Evolutionary conservation across 2,797 vertebrate genomes (phyloP).

Genomic region (Pantherophis vulpinus): DNA sequence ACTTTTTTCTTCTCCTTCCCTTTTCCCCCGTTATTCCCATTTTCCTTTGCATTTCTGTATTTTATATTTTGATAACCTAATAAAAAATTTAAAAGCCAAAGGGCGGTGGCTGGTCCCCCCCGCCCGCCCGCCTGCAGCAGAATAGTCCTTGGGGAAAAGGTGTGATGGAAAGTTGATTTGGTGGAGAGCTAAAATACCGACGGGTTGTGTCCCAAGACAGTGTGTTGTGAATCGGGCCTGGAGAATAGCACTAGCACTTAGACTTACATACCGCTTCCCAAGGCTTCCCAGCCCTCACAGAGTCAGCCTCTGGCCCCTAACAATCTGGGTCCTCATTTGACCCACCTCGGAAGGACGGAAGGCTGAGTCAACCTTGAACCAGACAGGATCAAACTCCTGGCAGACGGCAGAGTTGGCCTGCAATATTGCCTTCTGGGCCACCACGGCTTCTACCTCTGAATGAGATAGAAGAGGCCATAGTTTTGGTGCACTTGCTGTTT

Average conservation of each 20-base stretch:
- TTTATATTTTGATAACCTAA: background rate
- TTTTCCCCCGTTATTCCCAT: background rate
- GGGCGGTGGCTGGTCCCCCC: background rate
- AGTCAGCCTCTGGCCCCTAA: too few relatives aligned
- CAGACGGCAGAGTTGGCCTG: background rate
- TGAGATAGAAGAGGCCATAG: background rate
- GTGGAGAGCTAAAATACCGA: background rate
- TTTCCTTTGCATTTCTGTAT: background rate
- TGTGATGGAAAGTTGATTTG: background rate
- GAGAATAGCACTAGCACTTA: background rate
- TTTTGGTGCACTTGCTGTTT: background rate
- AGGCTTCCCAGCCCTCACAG: too few relatives aligned
- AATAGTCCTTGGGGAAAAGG: background rate
- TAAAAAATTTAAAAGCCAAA: background rate
- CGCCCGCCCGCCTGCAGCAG: fast-evolving
- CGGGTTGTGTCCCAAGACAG: background rate
- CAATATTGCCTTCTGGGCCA: background rate
- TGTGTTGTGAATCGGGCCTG: too few relatives aligned
- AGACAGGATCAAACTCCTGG: background rate
- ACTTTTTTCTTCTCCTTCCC: background rate
- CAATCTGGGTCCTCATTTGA: too few relatives aligned
- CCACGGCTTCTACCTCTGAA: background rate
- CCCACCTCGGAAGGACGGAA: background rate
- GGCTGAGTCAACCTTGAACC: background rate
- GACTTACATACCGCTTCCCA: too few relatives aligned